Conservation (phyloP, 2,797 vertebrate species). For the Malacoctenus gilli region DNA sequence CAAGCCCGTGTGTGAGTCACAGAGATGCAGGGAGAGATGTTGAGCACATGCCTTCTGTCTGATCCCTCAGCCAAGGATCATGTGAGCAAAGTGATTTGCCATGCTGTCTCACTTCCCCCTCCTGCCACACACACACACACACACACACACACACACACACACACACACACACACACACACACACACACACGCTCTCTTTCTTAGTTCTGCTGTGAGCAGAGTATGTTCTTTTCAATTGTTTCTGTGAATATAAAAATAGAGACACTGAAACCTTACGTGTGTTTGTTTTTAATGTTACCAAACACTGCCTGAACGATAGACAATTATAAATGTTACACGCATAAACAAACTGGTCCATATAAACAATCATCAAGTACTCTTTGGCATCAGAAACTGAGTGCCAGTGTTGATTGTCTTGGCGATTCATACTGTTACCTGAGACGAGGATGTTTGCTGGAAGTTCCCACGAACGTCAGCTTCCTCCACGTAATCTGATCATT, state of each 20-base stretch:
- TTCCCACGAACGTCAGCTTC: too few species aligned
- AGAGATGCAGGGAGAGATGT: constrained; percentile 24
- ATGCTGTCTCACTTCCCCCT: constrained; percentile 51
- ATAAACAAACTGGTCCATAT: too few species aligned
- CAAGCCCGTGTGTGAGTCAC: constrained; percentile 14
- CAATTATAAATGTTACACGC: too few species aligned
- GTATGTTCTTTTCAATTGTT: not conserved
- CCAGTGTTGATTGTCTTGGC: too few species aligned
- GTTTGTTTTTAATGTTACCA: too few species aligned
- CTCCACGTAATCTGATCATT: too few species aligned
- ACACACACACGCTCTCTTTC: not conserved
- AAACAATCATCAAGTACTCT: too few species aligned
- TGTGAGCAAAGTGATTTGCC: constrained; percentile 67
- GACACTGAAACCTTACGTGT: too few species aligned
- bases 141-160: constrained; percentile 20
- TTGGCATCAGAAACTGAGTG: too few species aligned
- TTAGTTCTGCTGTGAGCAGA: not conserved
- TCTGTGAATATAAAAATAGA: not conserved
- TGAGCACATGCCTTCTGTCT: constrained; percentile 58
- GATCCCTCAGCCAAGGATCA: constrained; percentile 58
- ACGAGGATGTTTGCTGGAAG: too few species aligned
- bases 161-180: not conserved
- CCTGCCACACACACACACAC: constrained; percentile 9
- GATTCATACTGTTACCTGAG: too few species aligned
- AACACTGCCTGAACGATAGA: too few species aligned